Conservation (phyloP, 2,797 vertebrate genomes). For the Lemur catta region DNA sequence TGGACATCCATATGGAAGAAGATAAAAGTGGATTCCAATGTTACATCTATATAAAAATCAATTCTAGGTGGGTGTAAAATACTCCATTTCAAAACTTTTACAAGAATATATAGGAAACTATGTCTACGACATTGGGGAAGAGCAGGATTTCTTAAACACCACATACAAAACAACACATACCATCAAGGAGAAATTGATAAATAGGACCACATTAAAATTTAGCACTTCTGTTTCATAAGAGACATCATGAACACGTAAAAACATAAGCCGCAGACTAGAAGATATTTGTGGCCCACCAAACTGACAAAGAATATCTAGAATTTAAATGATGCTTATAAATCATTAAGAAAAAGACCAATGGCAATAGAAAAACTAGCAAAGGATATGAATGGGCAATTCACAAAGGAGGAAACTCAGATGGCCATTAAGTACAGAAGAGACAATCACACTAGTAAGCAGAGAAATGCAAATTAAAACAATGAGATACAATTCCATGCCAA, state of each 20-base stretch:
- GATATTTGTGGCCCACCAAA: not conserved
- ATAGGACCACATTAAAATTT: not conserved
- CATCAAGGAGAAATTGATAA: not conserved
- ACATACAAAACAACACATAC: not conserved
- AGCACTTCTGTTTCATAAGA: not conserved
- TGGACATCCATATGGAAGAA: not conserved
- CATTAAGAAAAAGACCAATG: slow-evolving; percentile 7
- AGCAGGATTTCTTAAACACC: not conserved
- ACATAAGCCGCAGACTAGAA: not conserved
- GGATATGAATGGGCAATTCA: not conserved
- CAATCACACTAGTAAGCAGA: not conserved
- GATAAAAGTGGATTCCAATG: not conserved
- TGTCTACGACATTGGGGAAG: not conserved
- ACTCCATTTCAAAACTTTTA: not conserved
- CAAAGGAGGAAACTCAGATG: not conserved
- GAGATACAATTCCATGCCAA: not conserved
- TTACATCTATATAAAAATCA: not conserved
- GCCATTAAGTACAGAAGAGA: not conserved
- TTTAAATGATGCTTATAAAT: slow-evolving; percentile 6
- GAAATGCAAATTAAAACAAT: not conserved
- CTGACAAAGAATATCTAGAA: not conserved
- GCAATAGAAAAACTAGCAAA: not conserved
- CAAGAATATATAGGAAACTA: not conserved
- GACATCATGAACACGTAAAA: not conserved
- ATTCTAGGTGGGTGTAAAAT: not conserved